Base-by-base conservation (phyloP, 2,113 vertebrate species). In the Eurypyga helias region DNA sequence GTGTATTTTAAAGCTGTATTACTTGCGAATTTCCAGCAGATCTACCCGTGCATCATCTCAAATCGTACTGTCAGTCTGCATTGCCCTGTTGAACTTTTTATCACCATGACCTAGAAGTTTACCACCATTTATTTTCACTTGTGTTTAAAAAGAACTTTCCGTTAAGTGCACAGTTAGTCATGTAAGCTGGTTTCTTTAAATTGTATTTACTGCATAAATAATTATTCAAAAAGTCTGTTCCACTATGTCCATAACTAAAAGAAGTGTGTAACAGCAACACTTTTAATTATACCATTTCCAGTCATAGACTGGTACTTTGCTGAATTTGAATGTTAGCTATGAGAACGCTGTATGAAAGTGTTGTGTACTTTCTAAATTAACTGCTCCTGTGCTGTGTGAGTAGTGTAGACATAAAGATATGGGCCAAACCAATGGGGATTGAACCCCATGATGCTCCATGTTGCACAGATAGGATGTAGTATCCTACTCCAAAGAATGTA, bases 31-130 rank as follows among this genome's bases (percentile, higher is more conserved):
- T 82, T 82, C 14, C 34, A 14, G 73, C 52, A 60, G 20, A 70
- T 61, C 26, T 84, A 10, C 29, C 12, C 73, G 12, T 25, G 17
- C 13, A 33, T 94, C 23, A 28, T 71, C 33, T 94, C 55, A 57
- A 20, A 65, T 76, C 1, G 0, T 75, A n/a, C 62, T 84, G 7
- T 60, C 43, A 69, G 48, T 64, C n/a, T 0, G 0, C 34, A 15
- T 76, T 94, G 29, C 41, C 45, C 25, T 60, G 9, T 95, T 84
- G 45, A 89, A 48, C 33, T 41, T 57, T 66, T 66, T 79, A 17
- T 75, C 29, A 65, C 49, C n/a, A 13, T 78, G 61, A n/a, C 13
- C 26, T 69, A 33, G 55, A 81, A 54, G 41, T 80, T 86, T 62
- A 8, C 33, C 17, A 49, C 46, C 9, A 2, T 51, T 73, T 82